Base-by-base conservation (phyloP, 64 coral and sea anemone genomes). In the Anthopleura sola region DNA sequence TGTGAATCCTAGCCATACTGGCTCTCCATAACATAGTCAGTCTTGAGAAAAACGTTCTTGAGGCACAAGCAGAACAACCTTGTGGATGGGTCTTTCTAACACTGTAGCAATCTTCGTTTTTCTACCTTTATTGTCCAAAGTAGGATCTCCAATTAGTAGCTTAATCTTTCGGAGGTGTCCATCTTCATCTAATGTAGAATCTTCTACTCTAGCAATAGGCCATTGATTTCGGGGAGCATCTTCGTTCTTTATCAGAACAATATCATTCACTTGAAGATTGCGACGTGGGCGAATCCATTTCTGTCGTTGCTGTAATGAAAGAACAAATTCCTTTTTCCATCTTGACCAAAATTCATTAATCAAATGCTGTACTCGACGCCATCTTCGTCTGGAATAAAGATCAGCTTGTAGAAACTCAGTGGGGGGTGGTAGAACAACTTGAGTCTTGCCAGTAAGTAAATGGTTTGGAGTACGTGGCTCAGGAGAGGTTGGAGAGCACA, bases 381-480 rank as follows among this genome's bases (percentile, higher is more conserved):
- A 71, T 71, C 68, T 15, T 2, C 14, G 5, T 5, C 24, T 5
- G 15, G 1, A 28, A 14, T 71, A 71, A 3, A 71, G 3, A 14
- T 71, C 68, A 71, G 68, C 1, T 2, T 14, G 5, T 18, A 12
- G 23, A 18, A 71, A 20, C 15, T 9, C 68, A n/a, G 13, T 21
- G 5, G 68, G 68, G 3, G 68, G 33, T 2, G 24, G 9, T n/a
- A 28, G 2, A 1, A n/a, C 9, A 2, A n/a, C 0, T n/a, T 24
- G 33, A 71, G 5, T 71, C 9, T 44, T 44, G 40, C 9, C 40
- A 44, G 40, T 44, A 44, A 82, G 53, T 37, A 82, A 69, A 40
- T 82, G 80, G 21, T 82, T 82, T 3, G 80, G 80, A 7, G 44
- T 82, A 14, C 55, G 19, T 37, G 80, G 24, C 28, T 55, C 80